A percentile compares a stretch with the other conserved stretches of the same genome.
Evolutionary conservation across 2,797 vertebrate species (phyloP).

Genomic region (Gymnoscopelus microlampas): DNA sequence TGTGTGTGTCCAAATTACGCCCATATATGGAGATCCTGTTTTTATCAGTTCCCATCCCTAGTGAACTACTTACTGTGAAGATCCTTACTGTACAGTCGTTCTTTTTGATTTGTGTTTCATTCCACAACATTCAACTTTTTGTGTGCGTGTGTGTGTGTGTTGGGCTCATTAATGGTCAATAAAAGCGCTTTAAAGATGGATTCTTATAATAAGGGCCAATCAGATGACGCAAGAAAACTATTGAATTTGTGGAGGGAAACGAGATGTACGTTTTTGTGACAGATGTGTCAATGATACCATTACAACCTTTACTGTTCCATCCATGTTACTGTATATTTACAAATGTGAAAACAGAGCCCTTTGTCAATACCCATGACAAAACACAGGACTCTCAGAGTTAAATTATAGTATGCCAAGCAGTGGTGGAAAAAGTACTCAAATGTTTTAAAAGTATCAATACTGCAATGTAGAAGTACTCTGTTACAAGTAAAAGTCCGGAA

Average conservation of each 20-base stretch:
- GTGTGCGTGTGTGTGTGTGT: slow-evolving; percentile 1
- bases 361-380: neutral
- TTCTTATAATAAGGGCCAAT: slow-evolving; percentile 40
- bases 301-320: slow-evolving; percentile 23
- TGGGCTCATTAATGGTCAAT: slow-evolving; percentile 32
- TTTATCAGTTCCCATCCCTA: neutral
- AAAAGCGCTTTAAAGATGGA: slow-evolving; percentile 49
- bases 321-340: neutral
- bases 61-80: too few relatives aligned
- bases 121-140: too few relatives aligned
- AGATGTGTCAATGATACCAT: slow-evolving; percentile 16
- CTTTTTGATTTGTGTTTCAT: too few relatives aligned
- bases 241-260: slow-evolving; percentile 12
- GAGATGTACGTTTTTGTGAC: neutral
- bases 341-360: neutral
- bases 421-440: too few relatives aligned
- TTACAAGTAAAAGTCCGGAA: too few relatives aligned
- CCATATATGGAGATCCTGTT: too few relatives aligned
- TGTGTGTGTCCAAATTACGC: too few relatives aligned
- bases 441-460: too few relatives aligned
- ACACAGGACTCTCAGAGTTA: neutral
- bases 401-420: neutral
- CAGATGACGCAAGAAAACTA: slow-evolving; percentile 25
- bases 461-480: too few relatives aligned
- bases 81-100: too few relatives aligned